phyloP scores from a whole-genome alignment of 2,888 invertebrate genomes.

The Augochlorella aurata region DNA sequence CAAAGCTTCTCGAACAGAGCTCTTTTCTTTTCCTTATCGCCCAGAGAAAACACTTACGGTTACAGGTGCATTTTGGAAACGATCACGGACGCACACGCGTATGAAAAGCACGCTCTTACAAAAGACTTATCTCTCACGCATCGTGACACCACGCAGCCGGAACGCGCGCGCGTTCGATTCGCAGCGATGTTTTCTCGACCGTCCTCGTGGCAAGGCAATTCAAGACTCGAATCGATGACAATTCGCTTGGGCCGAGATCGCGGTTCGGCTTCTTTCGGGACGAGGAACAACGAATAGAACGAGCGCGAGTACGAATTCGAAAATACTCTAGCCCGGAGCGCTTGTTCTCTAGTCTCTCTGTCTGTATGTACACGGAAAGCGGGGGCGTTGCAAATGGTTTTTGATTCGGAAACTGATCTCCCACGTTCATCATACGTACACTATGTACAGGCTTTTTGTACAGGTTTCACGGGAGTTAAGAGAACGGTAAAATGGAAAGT shows the following conservation, averaged over 20 bases:
- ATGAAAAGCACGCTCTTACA: constrained; percentile 64
- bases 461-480: constrained; percentile 8
- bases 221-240: background rate
- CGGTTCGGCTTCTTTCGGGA: background rate
- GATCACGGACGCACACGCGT: constrained; percentile 52
- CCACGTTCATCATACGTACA: constrained; percentile 38
- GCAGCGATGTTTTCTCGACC: background rate
- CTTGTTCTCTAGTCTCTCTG: background rate
- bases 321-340: background rate
- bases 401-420: constrained; percentile 30
- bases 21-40: constrained; percentile 39
- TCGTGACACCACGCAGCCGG: background rate
- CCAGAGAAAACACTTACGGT: constrained; percentile 25
- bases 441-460: constrained; percentile 62
- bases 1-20: constrained; percentile 23
- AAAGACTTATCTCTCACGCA: constrained; percentile 39
- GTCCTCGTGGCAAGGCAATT: background rate
- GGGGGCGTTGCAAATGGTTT: constrained; percentile 4
- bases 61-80: constrained; percentile 54
- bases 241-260: background rate
- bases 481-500: background rate
- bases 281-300: constrained; percentile 1
- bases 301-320: background rate
- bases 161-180: background rate
- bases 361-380: constrained; percentile 52